These are phyloP conservation scores for Brotogeris chrysoptera DNA, from an alignment of 2,797 vertebrate genomes.

Conservation along the genomic window DNA sequence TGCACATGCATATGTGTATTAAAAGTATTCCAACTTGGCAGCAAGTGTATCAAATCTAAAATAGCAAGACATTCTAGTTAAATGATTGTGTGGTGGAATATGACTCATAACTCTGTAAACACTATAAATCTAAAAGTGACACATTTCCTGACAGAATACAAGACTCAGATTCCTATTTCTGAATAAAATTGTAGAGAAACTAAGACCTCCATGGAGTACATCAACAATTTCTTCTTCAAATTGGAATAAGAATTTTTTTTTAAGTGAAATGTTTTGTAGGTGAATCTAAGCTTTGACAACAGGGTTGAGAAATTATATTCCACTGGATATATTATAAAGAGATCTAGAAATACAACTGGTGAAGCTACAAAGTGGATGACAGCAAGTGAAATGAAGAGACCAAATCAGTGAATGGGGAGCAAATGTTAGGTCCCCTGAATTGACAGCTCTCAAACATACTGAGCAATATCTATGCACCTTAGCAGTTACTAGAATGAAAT, in stretches of 20 bases:
- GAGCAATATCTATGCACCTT: not conserved
- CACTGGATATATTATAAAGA: not conserved
- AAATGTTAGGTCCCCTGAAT: not conserved
- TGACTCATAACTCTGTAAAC: not conserved
- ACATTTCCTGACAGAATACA: not conserved
- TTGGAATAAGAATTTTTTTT: not conserved
- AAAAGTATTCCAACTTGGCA: not conserved
- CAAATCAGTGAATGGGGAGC: not conserved
- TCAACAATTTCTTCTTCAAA: not conserved
- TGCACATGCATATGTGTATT: not conserved
- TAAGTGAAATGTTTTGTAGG: not conserved
- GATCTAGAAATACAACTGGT: not conserved
- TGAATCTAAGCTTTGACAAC: not conserved
- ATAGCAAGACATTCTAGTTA: slow-evolving; percentile 6
- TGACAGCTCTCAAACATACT: not conserved
- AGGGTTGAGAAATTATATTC: not conserved
- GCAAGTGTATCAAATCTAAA: not conserved
- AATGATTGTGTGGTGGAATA: not conserved
- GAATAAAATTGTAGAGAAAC: slow-evolving; percentile 44
- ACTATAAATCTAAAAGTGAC: slow-evolving; percentile 12
- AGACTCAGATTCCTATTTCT: not conserved
- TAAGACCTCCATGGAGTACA: not conserved
- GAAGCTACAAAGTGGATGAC: not conserved
- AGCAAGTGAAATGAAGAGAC: not conserved
- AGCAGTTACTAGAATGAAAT: not conserved